Base-by-base conservation (phyloP, 2,888 invertebrate genomes). In the Amiota communis region DNA sequence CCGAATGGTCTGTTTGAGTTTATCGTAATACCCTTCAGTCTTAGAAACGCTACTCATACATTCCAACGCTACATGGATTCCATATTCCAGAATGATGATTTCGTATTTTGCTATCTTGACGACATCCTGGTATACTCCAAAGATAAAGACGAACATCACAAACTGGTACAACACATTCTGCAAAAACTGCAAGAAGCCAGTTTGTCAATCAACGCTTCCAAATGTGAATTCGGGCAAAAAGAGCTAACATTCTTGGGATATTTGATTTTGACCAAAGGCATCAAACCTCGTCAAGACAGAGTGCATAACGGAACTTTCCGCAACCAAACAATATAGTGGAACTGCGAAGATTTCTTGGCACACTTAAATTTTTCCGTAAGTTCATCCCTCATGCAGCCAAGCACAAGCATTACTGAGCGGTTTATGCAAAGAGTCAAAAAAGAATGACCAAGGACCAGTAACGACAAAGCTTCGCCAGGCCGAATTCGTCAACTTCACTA, bases 1-100 rank as follows among this genome's bases (percentile, higher is more conserved):
- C 88, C 88, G 0, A n/a, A n/a, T 71, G 88, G 87, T n/a, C 73
- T 88, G 6, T 89, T 83, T 70, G 88, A 89, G 72, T 87, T 82
- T 65, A 10, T 75, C 0, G 57, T 68, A 10, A 88, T 88, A 87
- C 70, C 74, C 3, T 77, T 79, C 47, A 74, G 73, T 69, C 80
- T 46, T 84, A 86, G 84, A 6, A 89, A 89, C 70, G 87, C 87
- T 1, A 82, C 83, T 0, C 87, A 87, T 70, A 87, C 86, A 0
- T 23, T n/a, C n/a, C n/a, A n/a, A n/a, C n/a, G n/a, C n/a, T 23
- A 23, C 1, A 23, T 23, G 23, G 23, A 23, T 3, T 23, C 23
- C 23, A 23, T 23, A 23, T 23, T 23, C 23, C 23, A 3, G 3
- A 2, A 23, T 23, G 23, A 2, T 3, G 23, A 23, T 23, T 23